Base-by-base conservation (phyloP, 2,797 vertebrate genomes). In the Xerus rutilus region DNA sequence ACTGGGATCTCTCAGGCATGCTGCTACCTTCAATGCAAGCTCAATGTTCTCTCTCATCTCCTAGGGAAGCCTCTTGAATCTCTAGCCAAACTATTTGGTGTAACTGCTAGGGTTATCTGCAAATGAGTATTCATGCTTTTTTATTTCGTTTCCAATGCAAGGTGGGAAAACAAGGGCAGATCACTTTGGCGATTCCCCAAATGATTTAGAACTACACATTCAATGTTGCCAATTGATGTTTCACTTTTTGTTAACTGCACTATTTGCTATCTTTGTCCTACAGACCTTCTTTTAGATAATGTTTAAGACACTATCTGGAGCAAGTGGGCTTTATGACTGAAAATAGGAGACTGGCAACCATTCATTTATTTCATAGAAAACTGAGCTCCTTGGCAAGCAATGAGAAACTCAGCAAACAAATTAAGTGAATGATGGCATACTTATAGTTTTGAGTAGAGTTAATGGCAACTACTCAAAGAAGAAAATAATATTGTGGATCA, bases 401-500 rank as follows among this genome's bases (percentile, higher is more conserved):
- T 15, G 23, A 90, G 81, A 95, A 88, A 77, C 21, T 54, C 49
- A 77, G 79, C 49, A 73, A 93, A 91, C 11, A 74, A 86, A 54
- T 57, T 54, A 39, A 72, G n/a, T 32, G 32, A 69, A 8, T 65
- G 32, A 82, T 18, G 11, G 28, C 32, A 35, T 45, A 76, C 23
- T 76, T 65, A 83, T 0, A 30, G 1, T 9, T 4, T 23, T 47
- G 13, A 54, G 15, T 3, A 79, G 49, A 69, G 43, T 28, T 21
- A 91, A 52, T 49, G 9, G 57, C 52, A 73, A 54, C 73, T 39
- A 32, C 8, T 49, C 52, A 84, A 65, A 35, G 43, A 86, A 91
- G 13, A 89, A 83, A 73, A 28, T 5, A 86, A 52, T 12, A 52
- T 3, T 57, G 32, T 59, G 9, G 43, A 35, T 92, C 67, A 84